phyloP scores from a whole-genome alignment of 1,140 invertebrate species.

The Odontomachus brunneus region DNA sequence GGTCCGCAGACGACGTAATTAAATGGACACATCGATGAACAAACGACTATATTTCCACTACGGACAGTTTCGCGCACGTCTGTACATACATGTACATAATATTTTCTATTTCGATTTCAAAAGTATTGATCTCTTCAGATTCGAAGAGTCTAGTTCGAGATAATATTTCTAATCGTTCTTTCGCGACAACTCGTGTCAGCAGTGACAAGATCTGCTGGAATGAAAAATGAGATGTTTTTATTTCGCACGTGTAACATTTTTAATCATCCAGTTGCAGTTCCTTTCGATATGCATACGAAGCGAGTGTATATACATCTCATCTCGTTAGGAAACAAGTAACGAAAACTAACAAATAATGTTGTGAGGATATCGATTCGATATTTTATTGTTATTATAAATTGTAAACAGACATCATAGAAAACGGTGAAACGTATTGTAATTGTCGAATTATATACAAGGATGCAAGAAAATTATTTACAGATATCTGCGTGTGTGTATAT shows the following conservation, averaged over 20 bases:
- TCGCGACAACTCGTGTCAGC: not conserved
- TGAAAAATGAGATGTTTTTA: not conserved
- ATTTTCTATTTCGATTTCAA: not conserved
- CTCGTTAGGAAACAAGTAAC: slow-evolving; percentile 14
- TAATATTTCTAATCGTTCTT: not conserved
- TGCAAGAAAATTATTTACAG: slow-evolving; percentile 21
- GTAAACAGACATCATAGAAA: not conserved
- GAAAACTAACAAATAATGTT: slow-evolving; percentile 1
- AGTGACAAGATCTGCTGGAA: slow-evolving; percentile 1
- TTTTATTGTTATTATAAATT: slow-evolving; percentile 14
- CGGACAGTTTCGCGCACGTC: not conserved
- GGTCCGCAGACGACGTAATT: slow-evolving; percentile 95
- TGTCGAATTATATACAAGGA: slow-evolving; percentile 37
- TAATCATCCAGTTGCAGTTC: too few relatives aligned
- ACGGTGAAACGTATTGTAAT: not conserved
- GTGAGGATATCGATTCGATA: slow-evolving; percentile 11
- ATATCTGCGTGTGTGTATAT: not conserved
- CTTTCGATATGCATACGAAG: too few relatives aligned
- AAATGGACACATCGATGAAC: too few relatives aligned
- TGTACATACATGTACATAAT: not conserved
- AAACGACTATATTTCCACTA: too few relatives aligned
- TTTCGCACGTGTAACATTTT: not conserved
- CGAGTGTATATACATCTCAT: too few relatives aligned
- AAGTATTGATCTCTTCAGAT: not conserved
- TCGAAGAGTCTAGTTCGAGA: not conserved